Evolutionary conservation across 1,140 invertebrate genomes (phyloP), one percentile per base, ranked within the genome.

Genomic region (Tetramorium simillimum): DNA sequence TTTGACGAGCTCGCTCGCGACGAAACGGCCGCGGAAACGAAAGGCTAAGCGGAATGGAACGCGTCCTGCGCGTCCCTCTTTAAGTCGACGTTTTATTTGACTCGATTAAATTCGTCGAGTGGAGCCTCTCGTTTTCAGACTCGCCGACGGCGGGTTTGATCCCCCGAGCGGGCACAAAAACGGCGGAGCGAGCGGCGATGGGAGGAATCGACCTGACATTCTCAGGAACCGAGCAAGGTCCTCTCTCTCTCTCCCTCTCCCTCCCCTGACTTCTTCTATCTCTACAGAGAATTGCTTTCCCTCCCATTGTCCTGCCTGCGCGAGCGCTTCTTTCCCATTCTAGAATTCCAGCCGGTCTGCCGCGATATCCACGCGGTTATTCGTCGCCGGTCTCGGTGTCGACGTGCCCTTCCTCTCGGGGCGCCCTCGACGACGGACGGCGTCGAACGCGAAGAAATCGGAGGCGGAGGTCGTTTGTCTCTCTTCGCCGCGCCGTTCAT

Each of bases 61-160:
- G 14, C 46, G 60, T 65, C 14, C 21, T 46, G 7, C 24, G 43
- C 5, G 43, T 33, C n/a, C 18, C 18, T 73, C 70, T 37, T 33
- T 43, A 56, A 53, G 33, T 33, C 49, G 21, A 7, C 24, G 72
- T 87, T 87, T 87, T 70, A 87, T 87, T 85, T 75, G 78, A 86
- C 89, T 90, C 86, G 88, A 89, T 91, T 91, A 91, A 91, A 89
- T 89, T 87, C 78, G 82, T 84, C 84, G 77, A 46, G 53, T 63
- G 51, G 7, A 49, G 40, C 24, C n/a, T 5, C 40, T 43, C 67
- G 33, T 85, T 78, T 67, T 78, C 60, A 85, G 46, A 75, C 60
- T 33, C 24, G n/a, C 33, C 16, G 37, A 60, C 67, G 69, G 40
- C 14, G 69, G 7, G 62, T 82, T 81, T 82, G 85, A 70, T 77